These are phyloP conservation scores for Zygogramma bicolorata DNA, from an alignment of 2,888 invertebrate species.

Conservation along the genomic window DNA sequence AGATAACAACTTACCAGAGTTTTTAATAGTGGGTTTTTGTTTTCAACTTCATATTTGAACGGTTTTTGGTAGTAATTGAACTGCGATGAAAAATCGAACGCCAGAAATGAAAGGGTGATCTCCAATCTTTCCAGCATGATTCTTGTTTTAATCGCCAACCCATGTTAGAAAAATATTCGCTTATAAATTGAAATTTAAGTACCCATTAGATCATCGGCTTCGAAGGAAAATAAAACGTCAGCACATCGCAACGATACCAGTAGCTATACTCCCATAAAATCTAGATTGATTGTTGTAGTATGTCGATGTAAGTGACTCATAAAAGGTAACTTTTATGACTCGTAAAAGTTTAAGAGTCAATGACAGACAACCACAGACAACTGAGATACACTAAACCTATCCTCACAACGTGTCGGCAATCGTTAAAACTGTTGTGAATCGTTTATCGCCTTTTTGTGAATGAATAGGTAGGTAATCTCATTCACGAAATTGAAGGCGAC, in stretches of 20 bases:
- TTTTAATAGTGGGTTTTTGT: conserved; percentile 51
- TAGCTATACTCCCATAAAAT: conserved; percentile 27
- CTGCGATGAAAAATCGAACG: conserved; percentile 16
- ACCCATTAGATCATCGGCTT: neutral
- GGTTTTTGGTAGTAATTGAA: neutral
- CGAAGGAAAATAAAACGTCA: neutral
- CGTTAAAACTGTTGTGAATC: conserved; percentile 33
- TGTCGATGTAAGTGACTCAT: conserved; percentile 63
- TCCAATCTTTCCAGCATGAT: neutral
- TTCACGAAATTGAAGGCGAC: neutral
- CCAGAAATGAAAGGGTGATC: no score
- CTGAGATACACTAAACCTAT: conserved; percentile 56
- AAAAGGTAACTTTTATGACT: conserved; percentile 68
- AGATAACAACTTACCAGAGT: conserved; percentile 50
- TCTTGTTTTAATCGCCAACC: no score
- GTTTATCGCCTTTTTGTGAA: conserved; percentile 24
- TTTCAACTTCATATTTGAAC: conserved; percentile 1
- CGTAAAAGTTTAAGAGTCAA: conserved; percentile 67
- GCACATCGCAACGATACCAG: conserved; percentile 7
- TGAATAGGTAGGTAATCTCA: conserved; percentile 21
- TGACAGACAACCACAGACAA: conserved; percentile 65
- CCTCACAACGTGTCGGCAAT: conserved; percentile 50
- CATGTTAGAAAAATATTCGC: neutral
- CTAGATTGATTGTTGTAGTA: conserved; percentile 60
- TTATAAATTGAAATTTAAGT: neutral